phyloP scores from a whole-genome alignment of 2,113 vertebrate genomes.

The Apodemus speciosus region DNA sequence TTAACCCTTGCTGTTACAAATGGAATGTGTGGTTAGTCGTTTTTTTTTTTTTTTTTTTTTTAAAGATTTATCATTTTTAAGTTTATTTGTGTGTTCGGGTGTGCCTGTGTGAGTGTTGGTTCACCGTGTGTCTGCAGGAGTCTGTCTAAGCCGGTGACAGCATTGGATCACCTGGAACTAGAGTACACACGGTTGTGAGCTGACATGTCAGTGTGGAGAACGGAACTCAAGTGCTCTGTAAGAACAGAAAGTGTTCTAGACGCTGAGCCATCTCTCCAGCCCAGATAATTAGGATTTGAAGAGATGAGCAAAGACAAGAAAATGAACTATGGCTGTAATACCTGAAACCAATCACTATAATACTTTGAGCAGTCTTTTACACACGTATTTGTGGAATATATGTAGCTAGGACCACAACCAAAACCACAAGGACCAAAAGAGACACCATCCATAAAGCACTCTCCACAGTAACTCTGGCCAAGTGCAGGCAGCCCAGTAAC shows the following conservation, averaged over 20 bases:
- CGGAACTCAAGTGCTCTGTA: neutral
- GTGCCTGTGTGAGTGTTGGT: neutral
- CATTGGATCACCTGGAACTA: neutral
- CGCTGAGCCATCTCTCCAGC: neutral
- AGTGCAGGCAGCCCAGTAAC: neutral
- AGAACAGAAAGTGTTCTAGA: neutral
- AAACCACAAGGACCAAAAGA: neutral
- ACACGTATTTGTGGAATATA: neutral
- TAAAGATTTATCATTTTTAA: neutral
- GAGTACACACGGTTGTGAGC: neutral
- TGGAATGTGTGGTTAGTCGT: neutral
- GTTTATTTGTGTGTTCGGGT: neutral
- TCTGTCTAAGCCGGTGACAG: neutral
- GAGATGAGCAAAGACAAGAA: slow-evolving; percentile 32
- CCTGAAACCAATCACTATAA: neutral
- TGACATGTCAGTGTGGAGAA: neutral
- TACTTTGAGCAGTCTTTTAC: neutral
- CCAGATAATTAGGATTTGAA: neutral
- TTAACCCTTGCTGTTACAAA: neutral
- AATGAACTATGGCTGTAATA: neutral
- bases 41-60: too few species aligned
- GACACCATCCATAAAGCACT: neutral
- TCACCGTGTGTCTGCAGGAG: neutral
- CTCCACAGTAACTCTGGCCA: neutral
- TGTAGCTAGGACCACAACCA: neutral